Base-by-base conservation (phyloP, 1,140 invertebrate genomes). In the Spodoptera litura region DNA sequence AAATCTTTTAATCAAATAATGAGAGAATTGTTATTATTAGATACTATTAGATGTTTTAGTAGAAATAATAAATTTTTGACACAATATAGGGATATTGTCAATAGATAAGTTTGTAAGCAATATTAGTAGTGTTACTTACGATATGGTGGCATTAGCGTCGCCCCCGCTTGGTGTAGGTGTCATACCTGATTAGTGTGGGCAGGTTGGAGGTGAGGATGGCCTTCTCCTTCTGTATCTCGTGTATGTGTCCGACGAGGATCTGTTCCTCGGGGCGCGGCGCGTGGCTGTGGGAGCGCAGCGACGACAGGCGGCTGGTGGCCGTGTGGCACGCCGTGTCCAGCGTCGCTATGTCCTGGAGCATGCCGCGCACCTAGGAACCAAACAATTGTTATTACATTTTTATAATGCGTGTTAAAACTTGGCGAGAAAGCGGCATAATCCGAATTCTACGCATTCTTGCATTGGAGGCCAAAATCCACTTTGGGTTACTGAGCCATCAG, bases 271-370 rank as follows among this genome's bases (percentile, higher is more conserved):
- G 93, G 84, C 79, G 89, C 80, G 80, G 83, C 81, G 78, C 77
- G 80, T 9, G 87, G 81, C 89, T 66, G 62, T 87, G 84, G 78
- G 94, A 90, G 70, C 97, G 94, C 74, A 98, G 92, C 70, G 96
- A 97, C 52, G 96, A 97, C 2, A 98, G 92, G 5, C 97, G 95
- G 87, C 97, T 95, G 0, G 96, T 96, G 2, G 97, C 97, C 9
- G 97, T 97, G 80, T 97, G 97, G 87, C 96, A 96, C 27, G 97
- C 97, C 2, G 96, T 96, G 82, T 99, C 98, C 68, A 99, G 94
- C 0, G 97, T 98, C 85, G 97, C 97, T 83, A 99, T 99, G 90
- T 99, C 98, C 44, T 96, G 97, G 35, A 99, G 93, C 4, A 98
- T 98, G 15, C 96, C 96, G 68, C 96, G 96, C 0, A 98, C 96